Base-by-base conservation (phyloP, 2,113 vertebrate species). In the Lophura nycthemera region DNA sequence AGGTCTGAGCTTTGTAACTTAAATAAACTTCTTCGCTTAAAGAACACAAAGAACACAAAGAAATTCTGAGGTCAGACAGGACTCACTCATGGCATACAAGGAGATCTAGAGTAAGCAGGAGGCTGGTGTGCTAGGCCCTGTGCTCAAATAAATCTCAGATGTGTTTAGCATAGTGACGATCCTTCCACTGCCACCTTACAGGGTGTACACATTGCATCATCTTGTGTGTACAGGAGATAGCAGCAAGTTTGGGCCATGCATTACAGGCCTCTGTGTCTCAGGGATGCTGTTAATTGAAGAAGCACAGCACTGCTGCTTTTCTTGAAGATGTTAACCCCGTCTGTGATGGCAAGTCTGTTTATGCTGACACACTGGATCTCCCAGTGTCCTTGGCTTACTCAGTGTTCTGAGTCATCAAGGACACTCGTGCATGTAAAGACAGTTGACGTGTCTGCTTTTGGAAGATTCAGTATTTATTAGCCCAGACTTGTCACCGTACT, bases 381-480 rank as follows among this genome's bases (percentile, higher is more conserved):
- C 67, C n/a, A 10, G n/a, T 22, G 67, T 85, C 87, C 89, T 92
- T 92, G 67, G 40, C 32, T 88, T 79, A 56, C 29, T 74, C 64
- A 36, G 54, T 6, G 73, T 83, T 48, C 43, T 56, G 42, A 74
- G 57, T 69, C 56, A 71, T 13, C 89, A 91, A 89, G 89, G 89
- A 88, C 1, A 0, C 20, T 71, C 17, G 10, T 36, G 50, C 19
- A 14, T 27, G 76, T 86, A 73, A 73, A 81, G 86, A 88, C 73
- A 91, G 50, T 60, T 83, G 83, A 79, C 32, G 36, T 40, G 60
- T 80, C 79, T 94, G 72, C 83, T 96, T 61, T 88, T 1, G 1
- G 22, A 34, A 81, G 42, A 17, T 65, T 19, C 34, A 42, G 79
- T 88, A 54, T 95, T 96, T 96, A 80, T 77, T 52, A 83, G 69